Conservation (phyloP, 1,140 invertebrate genomes). For the Aphelinus certus region DNA sequence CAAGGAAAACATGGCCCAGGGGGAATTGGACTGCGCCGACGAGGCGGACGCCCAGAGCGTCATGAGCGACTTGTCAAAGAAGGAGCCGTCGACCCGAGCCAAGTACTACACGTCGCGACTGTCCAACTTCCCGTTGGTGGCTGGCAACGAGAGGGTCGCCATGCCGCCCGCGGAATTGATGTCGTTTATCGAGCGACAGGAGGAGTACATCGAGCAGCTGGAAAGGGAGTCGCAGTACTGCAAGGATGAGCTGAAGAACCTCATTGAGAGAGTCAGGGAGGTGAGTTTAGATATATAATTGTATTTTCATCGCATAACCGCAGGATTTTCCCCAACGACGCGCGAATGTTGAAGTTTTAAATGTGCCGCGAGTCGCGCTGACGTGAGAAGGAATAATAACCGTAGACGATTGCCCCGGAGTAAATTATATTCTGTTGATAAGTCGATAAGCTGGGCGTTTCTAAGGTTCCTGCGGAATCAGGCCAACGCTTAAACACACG, state of each 20-base stretch:
- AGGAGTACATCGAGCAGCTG: conserved; percentile 84
- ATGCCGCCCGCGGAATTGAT: conserved; percentile 68
- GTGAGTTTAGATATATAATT: conserved; percentile 56
- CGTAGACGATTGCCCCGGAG: no score
- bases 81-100: conserved; percentile 35
- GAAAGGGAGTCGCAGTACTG: conserved; percentile 84
- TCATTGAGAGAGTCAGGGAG: conserved; percentile 82
- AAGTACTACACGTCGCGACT: conserved; percentile 40
- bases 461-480: no score
- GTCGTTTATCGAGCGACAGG: conserved; percentile 82
- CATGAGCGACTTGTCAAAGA: conserved; percentile 48
- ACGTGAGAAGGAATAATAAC: no score
- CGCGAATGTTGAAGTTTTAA: no score
- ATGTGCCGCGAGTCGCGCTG: no score
- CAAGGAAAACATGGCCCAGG: conserved; percentile 26
- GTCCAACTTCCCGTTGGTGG: conserved; percentile 28
- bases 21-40: conserved; percentile 45
- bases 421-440: no score
- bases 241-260: conserved; percentile 76
- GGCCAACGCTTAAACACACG: no score
- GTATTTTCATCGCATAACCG: no score
- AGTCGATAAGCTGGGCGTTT: no score
- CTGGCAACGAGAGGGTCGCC: conserved; percentile 33
- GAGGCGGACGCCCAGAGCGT: conserved; percentile 55
- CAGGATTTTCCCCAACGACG: no score